Base-by-base conservation (phyloP, 2,797 vertebrate species). In the Tinamus major region DNA sequence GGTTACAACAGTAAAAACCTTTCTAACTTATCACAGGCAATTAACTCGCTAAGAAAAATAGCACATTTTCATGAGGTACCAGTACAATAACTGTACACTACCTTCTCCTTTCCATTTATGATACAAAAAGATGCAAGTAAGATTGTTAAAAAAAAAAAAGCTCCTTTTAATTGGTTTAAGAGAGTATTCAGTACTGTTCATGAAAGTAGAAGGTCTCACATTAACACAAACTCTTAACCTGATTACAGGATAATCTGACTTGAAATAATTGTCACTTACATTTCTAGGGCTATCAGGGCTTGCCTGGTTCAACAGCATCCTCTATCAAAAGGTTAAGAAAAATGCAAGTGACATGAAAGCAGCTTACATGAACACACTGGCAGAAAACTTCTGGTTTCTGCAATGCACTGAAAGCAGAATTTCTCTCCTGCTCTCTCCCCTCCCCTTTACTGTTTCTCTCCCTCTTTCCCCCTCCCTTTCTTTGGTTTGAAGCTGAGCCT, bases 261-360 rank as follows among this genome's bases (percentile, higher is more conserved):
- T 95, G 92, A 97, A 97, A 92, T 96, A 97, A 97, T 64, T 96
- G 44, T 95, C 91, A 96, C 58, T 97, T 96, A 94, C 63, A 95
- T 89, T 94, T 76, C 94, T 2, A 97, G 72, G 95, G 51, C 82
- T 95, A 85, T 91, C 72, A 87, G 59, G 90, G 53, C 71, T 91
- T 84, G 74, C 58, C 68, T 79, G 74, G 61, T 42, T 92, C 81
- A 95, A 94, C 9, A 96, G 70, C 67, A 93, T 69, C 44, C 74
- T 86, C 76, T n/a, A 87, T 58, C 65, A 95, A 90, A 87, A 35
- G 81, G 74, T 93, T 94, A 95, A 87, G 76, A 90, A 95, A 97
- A 96, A 70, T 77, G 76, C 85, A 96, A 96, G 77, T 74, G 90
- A 75, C 79, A 78, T 92, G 46, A 91, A 91, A 96, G 80, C 51